Percentiles rank a stretch among this genome's conserved stretches.
These are phyloP conservation scores for Bubalus kerabau DNA, from an alignment of 2,113 vertebrate genomes.

Conservation along the genomic window DNA sequence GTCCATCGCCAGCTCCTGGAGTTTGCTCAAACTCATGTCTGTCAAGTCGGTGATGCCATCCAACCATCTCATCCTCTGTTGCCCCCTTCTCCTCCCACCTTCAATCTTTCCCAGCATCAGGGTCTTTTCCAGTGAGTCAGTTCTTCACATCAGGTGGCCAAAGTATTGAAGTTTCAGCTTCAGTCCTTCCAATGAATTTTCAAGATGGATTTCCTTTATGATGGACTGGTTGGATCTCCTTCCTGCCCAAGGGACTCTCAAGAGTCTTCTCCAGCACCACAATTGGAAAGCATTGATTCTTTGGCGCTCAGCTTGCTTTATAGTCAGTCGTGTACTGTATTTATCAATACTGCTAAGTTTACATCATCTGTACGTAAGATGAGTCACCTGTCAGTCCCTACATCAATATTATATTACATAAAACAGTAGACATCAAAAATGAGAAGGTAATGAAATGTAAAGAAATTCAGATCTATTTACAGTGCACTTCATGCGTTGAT, in stretches of 20 bases:
- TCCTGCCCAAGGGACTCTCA: not conserved
- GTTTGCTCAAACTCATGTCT: not conserved
- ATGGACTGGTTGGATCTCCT: not conserved
- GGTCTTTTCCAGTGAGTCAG: not conserved
- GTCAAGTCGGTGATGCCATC: accelerated
- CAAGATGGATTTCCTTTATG: not conserved
- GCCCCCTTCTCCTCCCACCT: not conserved
- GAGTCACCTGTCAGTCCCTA: not conserved
- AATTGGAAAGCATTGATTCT: not conserved
- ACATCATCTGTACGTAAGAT: not conserved
- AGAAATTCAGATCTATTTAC: not conserved
- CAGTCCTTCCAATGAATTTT: not conserved
- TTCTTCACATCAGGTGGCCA: not conserved
- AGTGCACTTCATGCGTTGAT: not conserved
- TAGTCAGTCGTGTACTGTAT: not conserved
- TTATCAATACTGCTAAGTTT: not conserved
- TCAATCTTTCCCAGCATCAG: not conserved
- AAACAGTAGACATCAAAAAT: not conserved
- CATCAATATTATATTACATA: not conserved
- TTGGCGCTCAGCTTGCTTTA: not conserved
- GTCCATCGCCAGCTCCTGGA: accelerated
- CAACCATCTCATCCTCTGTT: not conserved
- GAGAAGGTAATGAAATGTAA: not conserved
- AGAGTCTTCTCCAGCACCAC: not conserved
- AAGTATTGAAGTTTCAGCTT: not conserved